Conservation (phyloP, 2,888 invertebrate species). For the Aromia moschata region DNA sequence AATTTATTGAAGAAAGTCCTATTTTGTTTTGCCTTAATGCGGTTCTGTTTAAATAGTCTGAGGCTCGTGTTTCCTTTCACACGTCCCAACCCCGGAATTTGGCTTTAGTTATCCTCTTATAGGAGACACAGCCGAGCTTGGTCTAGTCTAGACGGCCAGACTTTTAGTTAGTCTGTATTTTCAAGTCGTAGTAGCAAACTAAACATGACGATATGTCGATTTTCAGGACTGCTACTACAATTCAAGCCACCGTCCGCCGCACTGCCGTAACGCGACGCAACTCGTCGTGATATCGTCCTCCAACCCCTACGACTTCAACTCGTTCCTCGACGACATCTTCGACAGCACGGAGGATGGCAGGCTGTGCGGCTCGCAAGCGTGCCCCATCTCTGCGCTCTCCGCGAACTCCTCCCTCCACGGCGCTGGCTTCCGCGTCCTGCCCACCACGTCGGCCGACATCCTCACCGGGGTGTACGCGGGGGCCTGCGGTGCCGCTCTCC, state of each 20-base stretch:
- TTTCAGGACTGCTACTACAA: slow-evolving; percentile 34
- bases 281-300: slow-evolving; percentile 31
- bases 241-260: slow-evolving; percentile 22
- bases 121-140: too few relatives aligned
- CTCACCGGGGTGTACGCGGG: slow-evolving; percentile 62
- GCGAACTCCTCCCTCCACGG: slow-evolving; percentile 32
- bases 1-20: too few relatives aligned
- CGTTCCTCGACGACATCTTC: slow-evolving; percentile 64
- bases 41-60: too few relatives aligned
- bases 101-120: too few relatives aligned
- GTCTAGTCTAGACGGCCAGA: too few relatives aligned
- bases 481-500: slow-evolving; percentile 60
- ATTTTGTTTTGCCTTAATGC: too few relatives aligned
- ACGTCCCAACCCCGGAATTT: too few relatives aligned
- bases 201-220: not conserved
- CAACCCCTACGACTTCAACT: slow-evolving; percentile 50
- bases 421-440: slow-evolving; percentile 50
- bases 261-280: slow-evolving; percentile 37
- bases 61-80: too few relatives aligned
- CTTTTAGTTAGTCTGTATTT: not conserved
- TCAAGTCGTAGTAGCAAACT: not conserved
- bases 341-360: slow-evolving; percentile 67
- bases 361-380: slow-evolving; percentile 69
- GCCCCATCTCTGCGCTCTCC: slow-evolving; percentile 58
- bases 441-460: slow-evolving; percentile 58